Percentiles rank a stretch among this genome's conserved stretches.
phyloP scores from a whole-genome alignment of 2,113 vertebrate species.

The Synchiropus splendidus region DNA sequence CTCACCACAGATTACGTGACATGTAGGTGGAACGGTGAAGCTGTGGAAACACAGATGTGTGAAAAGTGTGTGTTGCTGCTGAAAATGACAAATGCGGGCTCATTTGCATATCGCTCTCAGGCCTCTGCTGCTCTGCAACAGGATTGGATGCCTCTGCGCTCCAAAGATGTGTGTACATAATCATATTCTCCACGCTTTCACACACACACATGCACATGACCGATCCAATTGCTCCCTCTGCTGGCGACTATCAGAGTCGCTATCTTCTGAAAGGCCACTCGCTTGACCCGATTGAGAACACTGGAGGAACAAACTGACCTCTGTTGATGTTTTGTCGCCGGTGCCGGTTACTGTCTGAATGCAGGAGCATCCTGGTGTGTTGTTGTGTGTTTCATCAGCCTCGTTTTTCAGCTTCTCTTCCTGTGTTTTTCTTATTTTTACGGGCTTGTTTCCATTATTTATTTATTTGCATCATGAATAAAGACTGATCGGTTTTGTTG shows the following conservation, averaged over 20 bases:
- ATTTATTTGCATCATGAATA: no score
- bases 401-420: no score
- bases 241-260: background rate
- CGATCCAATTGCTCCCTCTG: conserved; percentile 1
- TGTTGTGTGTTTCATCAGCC: no score
- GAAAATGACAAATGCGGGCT: conserved; percentile 35
- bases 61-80: conserved; percentile 8
- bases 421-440: no score
- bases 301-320: background rate
- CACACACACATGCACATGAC: background rate
- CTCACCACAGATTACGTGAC: no score
- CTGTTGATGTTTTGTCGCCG: background rate
- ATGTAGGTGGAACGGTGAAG: no score
- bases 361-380: no score
- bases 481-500: no score
- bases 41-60: no score
- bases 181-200: conserved; percentile 27
- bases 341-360: background rate
- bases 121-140: conserved; percentile 20
- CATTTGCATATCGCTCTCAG: conserved; percentile 44
- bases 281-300: no score
- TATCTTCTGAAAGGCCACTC: background rate
- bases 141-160: conserved; percentile 28
- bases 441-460: no score
- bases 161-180: conserved; percentile 14